Base-by-base conservation (phyloP, 2,797 vertebrate genomes). In the Propithecus perrieri region DNA sequence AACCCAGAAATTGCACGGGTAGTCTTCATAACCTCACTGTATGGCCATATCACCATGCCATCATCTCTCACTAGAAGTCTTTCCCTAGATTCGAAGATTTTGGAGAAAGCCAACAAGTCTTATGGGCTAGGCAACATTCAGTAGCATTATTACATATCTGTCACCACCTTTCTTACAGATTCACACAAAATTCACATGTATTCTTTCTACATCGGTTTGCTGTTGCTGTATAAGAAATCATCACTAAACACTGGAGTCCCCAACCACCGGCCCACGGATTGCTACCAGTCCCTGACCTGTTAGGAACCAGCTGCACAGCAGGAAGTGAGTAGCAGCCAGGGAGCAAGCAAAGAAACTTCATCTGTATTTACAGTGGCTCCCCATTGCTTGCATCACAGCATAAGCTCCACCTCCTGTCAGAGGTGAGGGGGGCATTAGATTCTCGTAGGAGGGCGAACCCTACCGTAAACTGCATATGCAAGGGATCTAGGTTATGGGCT, bases 181-280 rank as follows among this genome's bases (percentile, higher is more conserved):
- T 63, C 2, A 11, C 35, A 79, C 26, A 92, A 80, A 92, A 84
- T 15, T 72, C 30, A 46, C 8, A 50, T 4, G 5, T 46, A 72
- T 35, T 81, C 28, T 75, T 13, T 86, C 50, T 81, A 28, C 59
- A 38, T 85, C 43, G 24, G 43, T 86, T 83, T 90, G 13, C 24
- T 43, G 11, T 74, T 55, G 35, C 24, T 90, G 1, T 0, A 14
- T 79, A 92, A 94, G 0, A 74, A 75, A 57, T 20, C 53, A 80
- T 26, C 41, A 26, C 50, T 43, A 61, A 93, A 78, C 14, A 57
- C 38, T 59, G 57, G 24, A 59, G 57, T 59, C 24, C 24, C 57
- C 57, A 59, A 59, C 57, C 24, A 1, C 4, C 12, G 10, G 1
- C 10, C 26, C 11, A 0, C 0, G 0, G 10, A 59, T 26, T 28